A percentile compares a stretch with the other conserved stretches of the same genome.
phyloP scores from a whole-genome alignment of 2,113 vertebrate genomes.

The Albula glossodonta region DNA sequence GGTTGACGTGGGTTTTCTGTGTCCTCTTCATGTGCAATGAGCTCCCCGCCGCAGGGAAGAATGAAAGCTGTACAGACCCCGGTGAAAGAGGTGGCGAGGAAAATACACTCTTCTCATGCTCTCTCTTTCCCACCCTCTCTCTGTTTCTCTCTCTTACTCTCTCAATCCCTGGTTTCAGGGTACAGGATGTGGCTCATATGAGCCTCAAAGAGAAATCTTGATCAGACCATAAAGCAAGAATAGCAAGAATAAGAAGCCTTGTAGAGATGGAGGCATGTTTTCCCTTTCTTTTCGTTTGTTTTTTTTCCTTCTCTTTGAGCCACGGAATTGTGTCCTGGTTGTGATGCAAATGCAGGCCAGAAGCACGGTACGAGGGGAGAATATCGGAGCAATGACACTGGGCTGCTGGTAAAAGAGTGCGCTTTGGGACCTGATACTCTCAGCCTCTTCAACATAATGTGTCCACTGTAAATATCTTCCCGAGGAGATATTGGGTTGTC shows the following conservation, averaged over 20 bases:
- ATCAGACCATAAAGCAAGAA: slow-evolving; percentile 22
- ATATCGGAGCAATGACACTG: too few species aligned
- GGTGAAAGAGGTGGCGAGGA: neutral
- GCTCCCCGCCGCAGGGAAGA: slow-evolving; percentile 14
- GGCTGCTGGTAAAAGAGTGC: too few species aligned
- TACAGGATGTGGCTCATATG: slow-evolving; percentile 13
- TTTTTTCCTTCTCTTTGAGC: neutral
- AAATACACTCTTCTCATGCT: neutral
- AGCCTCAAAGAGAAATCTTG: slow-evolving; percentile 38
- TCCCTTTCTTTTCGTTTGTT: too few species aligned
- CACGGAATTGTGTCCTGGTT: neutral
- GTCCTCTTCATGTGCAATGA: slow-evolving; percentile 21
- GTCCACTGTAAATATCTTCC: too few species aligned
- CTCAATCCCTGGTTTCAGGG: slow-evolving; percentile 10
- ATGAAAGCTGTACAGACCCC: slow-evolving; percentile 11
- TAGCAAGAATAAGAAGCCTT: neutral
- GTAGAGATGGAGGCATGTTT: neutral
- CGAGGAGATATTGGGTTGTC: too few species aligned
- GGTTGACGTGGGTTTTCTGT: neutral
- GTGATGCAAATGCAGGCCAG: neutral
- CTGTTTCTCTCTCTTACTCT: neutral
- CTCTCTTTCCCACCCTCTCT: neutral
- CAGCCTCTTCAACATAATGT: too few species aligned
- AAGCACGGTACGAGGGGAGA: neutral
- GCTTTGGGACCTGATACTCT: too few species aligned